phyloP scores from a whole-genome alignment of 2,888 invertebrate genomes.

The Cerceris ruficornis region DNA sequence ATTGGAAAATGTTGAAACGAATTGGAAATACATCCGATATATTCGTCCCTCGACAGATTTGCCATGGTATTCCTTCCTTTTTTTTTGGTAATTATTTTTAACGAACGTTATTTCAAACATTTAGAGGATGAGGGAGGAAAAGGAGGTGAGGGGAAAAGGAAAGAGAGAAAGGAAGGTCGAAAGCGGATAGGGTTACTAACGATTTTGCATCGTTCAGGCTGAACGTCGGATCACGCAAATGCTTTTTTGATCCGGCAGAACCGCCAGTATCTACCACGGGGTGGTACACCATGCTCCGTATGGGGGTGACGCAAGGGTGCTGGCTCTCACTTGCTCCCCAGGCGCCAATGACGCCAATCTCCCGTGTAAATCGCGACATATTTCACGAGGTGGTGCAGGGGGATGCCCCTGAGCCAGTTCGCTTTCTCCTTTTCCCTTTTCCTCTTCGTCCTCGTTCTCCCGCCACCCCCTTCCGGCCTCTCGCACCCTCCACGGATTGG shows the following conservation, averaged over 20 bases:
- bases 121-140: neutral
- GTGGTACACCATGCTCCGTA: constrained; percentile 8
- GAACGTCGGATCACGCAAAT: constrained; percentile 74
- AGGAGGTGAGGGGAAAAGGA: neutral
- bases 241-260: constrained; percentile 78
- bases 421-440: neutral
- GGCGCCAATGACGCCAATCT: constrained; percentile 81
- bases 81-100: constrained; percentile 41
- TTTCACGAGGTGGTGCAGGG: constrained; percentile 74
- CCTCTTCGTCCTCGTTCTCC: constrained; percentile 10
- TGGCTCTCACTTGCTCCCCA: constrained; percentile 72
- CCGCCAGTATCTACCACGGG: constrained; percentile 8
- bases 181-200: constrained; percentile 48
- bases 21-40: no score
- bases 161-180: neutral
- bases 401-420: constrained; percentile 30
- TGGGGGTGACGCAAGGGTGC: constrained; percentile 60
- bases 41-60: no score
- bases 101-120: constrained; percentile 24
- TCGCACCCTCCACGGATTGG: constrained; percentile 28
- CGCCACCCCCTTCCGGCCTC: neutral
- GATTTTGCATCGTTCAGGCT: constrained; percentile 73
- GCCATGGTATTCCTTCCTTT: no score
- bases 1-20: neutral
- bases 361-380: constrained; percentile 81